Evolutionary conservation across 2,113 vertebrate genomes (phyloP).

Genomic region (Scytalopus superciliaris): DNA sequence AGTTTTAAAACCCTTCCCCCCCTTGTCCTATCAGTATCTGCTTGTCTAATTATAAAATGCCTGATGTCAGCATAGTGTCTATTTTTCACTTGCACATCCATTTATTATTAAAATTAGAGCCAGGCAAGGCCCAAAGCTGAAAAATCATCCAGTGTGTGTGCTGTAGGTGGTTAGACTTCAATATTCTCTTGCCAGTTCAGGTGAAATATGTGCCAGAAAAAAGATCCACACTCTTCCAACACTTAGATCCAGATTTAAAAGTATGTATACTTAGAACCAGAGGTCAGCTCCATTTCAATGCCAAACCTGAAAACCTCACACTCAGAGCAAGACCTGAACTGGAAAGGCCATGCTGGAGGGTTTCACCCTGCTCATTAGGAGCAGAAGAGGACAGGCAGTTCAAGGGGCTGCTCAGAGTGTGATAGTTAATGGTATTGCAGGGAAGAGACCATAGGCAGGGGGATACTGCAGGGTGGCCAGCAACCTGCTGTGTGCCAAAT

Average conservation of each 20-base stretch:
- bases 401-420: not conserved
- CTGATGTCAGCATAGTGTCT: not conserved
- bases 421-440: not conserved
- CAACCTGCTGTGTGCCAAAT: not conserved
- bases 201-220: not conserved
- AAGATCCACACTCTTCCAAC: not conserved
- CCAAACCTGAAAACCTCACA: not conserved
- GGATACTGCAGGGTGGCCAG: not conserved
- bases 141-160: not conserved
- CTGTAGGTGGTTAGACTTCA: not conserved
- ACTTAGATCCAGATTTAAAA: not conserved
- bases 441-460: fast-evolving
- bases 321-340: not conserved
- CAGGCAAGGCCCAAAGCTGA: not conserved
- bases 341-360: not conserved
- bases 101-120: not conserved
- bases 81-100: not conserved
- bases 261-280: not conserved
- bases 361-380: not conserved
- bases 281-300: not conserved
- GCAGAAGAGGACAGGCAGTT: not conserved
- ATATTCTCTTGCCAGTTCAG: not conserved
- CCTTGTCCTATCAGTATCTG: not conserved
- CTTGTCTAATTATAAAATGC: not conserved
- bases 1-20: not conserved